Conservation (phyloP, 2,888 invertebrate species). For the Ennomos fuscantarius region DNA sequence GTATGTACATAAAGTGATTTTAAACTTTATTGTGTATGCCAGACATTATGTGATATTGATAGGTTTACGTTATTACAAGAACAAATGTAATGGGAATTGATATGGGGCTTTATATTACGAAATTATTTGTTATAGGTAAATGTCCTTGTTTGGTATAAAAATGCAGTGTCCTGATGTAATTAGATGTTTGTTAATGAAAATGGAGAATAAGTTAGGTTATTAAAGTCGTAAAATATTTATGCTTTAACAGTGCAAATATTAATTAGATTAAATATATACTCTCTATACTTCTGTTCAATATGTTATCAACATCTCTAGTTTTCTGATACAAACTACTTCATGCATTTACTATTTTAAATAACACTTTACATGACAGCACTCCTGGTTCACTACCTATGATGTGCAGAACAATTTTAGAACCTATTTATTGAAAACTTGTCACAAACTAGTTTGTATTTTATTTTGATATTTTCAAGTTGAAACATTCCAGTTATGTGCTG, state of each 20-base stretch:
- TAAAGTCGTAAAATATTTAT: neutral
- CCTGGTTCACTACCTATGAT: constrained; percentile 43
- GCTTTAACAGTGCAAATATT: constrained; percentile 2
- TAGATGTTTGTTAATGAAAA: too few species aligned
- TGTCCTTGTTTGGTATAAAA: too few species aligned
- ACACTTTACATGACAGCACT: constrained; percentile 69
- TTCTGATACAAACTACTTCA: constrained; percentile 41
- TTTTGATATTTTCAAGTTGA: constrained; percentile 48
- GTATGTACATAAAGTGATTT: constrained; percentile 9
- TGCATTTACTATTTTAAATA: constrained; percentile 74
- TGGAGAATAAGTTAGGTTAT: too few species aligned
- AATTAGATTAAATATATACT: neutral
- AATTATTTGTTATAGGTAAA: too few species aligned
- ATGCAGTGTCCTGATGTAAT: too few species aligned
- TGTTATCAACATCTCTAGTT: constrained; percentile 5
- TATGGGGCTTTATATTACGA: constrained; percentile 3
- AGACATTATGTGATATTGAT: constrained; percentile 64
- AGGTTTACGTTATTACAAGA: constrained; percentile 38
- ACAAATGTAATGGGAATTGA: constrained; percentile 19
- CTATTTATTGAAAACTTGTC: constrained; percentile 45
- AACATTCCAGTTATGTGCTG: constrained; percentile 82
- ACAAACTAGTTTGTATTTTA: constrained; percentile 46
- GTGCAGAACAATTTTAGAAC: constrained; percentile 29
- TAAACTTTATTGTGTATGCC: constrained; percentile 42
- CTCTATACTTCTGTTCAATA: neutral